These are phyloP conservation scores for Scomber colias DNA, from an alignment of 2,113 vertebrate genomes.

Conservation along the genomic window DNA sequence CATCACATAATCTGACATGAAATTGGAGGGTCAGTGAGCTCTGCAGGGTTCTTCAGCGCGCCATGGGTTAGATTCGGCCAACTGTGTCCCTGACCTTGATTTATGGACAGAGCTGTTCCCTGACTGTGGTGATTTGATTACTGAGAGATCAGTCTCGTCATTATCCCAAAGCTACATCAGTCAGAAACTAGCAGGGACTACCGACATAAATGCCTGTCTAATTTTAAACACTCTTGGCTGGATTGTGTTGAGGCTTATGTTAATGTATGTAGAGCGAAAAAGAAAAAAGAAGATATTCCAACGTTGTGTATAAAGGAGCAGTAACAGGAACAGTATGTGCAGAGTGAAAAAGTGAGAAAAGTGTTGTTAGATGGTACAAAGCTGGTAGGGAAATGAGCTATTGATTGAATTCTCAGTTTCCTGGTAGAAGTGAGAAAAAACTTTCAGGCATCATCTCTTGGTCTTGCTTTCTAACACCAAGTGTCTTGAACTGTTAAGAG, in stretches of 20 bases:
- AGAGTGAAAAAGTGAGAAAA: not conserved
- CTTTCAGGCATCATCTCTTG: not conserved
- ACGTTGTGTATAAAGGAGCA: not conserved
- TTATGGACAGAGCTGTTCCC: slow-evolving; percentile 2
- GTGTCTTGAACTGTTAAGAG: not conserved
- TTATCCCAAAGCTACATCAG: not conserved
- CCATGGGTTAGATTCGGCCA: slow-evolving; percentile 1
- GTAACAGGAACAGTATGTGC: slow-evolving; percentile 15
- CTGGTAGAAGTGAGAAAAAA: slow-evolving; percentile 12
- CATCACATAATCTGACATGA: slow-evolving; percentile 15
- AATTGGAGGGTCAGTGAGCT: slow-evolving; percentile 6
- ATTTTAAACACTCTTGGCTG: slow-evolving; percentile 3
- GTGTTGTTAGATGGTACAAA: not conserved
- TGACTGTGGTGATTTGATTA: slow-evolving; percentile 1
- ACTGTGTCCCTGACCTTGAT: slow-evolving; percentile 24
- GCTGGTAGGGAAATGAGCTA: not conserved
- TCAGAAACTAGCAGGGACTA: not conserved
- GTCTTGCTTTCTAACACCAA: too few relatives aligned
- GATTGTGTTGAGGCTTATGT: not conserved
- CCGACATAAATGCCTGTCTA: not conserved
- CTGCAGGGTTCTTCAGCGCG: slow-evolving; percentile 6
- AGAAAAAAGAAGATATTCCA: not conserved
- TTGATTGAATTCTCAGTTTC: not conserved
- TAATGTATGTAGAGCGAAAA: slow-evolving; percentile 6
- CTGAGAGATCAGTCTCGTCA: not conserved